Evolutionary conservation across 2,113 vertebrate species (phyloP).

Genomic region (Cebidichthys violaceus): DNA sequence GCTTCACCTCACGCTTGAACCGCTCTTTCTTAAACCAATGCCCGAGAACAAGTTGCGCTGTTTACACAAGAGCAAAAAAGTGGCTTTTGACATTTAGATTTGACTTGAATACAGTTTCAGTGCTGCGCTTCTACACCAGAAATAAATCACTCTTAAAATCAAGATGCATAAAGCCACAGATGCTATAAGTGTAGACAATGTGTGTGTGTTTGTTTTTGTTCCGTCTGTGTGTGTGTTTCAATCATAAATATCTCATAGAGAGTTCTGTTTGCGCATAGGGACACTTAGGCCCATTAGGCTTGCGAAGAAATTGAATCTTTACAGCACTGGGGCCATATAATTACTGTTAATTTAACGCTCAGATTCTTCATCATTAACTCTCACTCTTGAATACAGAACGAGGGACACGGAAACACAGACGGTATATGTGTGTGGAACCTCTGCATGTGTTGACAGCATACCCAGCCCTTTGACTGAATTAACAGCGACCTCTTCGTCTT

Average conservation of each 20-base stretch:
- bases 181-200: neutral
- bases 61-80: slow-evolving; percentile 36
- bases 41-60: slow-evolving; percentile 17
- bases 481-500: slow-evolving; percentile 87
- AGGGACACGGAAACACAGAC: slow-evolving; percentile 57
- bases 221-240: slow-evolving; percentile 34
- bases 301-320: slow-evolving; percentile 97
- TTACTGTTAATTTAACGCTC: slow-evolving; percentile 99
- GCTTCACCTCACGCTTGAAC: slow-evolving; percentile 58
- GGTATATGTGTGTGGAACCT: slow-evolving; percentile 42
- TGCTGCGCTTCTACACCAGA: neutral
- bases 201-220: slow-evolving; percentile 48
- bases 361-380: slow-evolving; percentile 98
- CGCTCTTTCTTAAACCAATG: slow-evolving; percentile 31
- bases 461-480: slow-evolving; percentile 90
- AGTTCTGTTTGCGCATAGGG: slow-evolving; percentile 89
- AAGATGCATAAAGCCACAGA: neutral
- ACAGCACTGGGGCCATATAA: slow-evolving; percentile 95
- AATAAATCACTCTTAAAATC: neutral
- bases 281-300: slow-evolving; percentile 95
- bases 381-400: slow-evolving; percentile 89
- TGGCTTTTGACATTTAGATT: slow-evolving; percentile 44
- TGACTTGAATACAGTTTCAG: neutral
- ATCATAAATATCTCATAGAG: slow-evolving; percentile 76
- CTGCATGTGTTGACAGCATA: slow-evolving; percentile 88